A percentile compares a stretch with the other conserved stretches of the same genome.
These are phyloP conservation scores for Brachypteracias leptosomus DNA, from an alignment of 2,113 vertebrate genomes.

Conservation along the genomic window DNA sequence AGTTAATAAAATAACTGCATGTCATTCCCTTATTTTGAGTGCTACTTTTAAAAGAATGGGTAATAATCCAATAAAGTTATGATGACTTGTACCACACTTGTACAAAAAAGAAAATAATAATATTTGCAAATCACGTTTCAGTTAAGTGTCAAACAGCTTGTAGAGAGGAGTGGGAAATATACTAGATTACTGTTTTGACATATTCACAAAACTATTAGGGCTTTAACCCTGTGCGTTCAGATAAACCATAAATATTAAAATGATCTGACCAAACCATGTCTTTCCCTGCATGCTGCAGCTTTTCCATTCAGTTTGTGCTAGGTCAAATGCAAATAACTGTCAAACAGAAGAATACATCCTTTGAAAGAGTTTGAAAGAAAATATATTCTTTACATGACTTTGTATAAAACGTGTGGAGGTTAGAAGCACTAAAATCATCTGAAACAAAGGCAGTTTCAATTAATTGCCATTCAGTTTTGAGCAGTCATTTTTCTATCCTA, in stretches of 20 bases:
- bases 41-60: slow-evolving; percentile 19
- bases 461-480: slow-evolving; percentile 52
- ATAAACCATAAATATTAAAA: slow-evolving; percentile 44
- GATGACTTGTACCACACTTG: slow-evolving; percentile 22
- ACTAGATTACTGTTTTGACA: not conserved
- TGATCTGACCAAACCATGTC: slow-evolving; percentile 15
- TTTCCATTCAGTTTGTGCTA: slow-evolving; percentile 53
- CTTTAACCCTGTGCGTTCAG: slow-evolving; percentile 54
- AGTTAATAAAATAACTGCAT: slow-evolving; percentile 4
- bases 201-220: slow-evolving; percentile 1
- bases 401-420: not conserved
- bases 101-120: not conserved
- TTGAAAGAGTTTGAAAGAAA: slow-evolving; percentile 44
- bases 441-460: slow-evolving; percentile 55
- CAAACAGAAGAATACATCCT: not conserved
- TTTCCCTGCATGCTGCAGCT: slow-evolving; percentile 51
- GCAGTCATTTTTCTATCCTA: slow-evolving; percentile 21
- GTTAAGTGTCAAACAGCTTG: not conserved
- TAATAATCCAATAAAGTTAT: slow-evolving; percentile 49
- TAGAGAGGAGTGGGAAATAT: not conserved
- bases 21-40: not conserved
- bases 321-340: slow-evolving; percentile 70
- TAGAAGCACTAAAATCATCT: slow-evolving; percentile 9
- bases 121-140: slow-evolving; percentile 2
- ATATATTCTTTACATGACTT: not conserved